phyloP scores from a whole-genome alignment of 2,113 vertebrate genomes.

The Pseudopodoces humilis region DNA sequence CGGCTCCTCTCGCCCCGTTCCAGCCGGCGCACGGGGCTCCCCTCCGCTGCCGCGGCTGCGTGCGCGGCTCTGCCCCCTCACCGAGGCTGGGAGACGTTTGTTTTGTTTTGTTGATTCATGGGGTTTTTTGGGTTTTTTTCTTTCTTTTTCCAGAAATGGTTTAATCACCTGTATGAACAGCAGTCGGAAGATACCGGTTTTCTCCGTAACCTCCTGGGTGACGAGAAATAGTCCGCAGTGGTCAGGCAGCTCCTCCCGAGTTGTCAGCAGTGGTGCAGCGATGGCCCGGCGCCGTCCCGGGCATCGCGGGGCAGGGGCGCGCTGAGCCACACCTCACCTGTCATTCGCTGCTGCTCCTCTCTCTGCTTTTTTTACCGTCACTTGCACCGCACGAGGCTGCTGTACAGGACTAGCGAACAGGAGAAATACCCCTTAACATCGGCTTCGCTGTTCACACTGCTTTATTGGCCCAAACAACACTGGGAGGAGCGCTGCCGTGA shows the following conservation, averaged over 20 bases:
- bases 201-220: not conserved
- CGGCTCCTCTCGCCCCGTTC: not conserved
- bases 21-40: not conserved
- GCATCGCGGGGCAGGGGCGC: too few relatives aligned
- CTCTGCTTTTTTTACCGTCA: not conserved
- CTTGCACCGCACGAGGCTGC: fast-evolving
- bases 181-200: not conserved
- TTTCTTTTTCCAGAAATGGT: not conserved
- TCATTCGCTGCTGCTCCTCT: not conserved
- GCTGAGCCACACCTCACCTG: not conserved
- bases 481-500: not conserved
- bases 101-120: not conserved
- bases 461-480: not conserved
- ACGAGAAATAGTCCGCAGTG: too few relatives aligned
- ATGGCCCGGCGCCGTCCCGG: fast-evolving
- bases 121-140: fast-evolving
- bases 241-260: fast-evolving
- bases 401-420: fast-evolving
- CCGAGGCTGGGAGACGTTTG: not conserved
- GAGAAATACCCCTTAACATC: not conserved
- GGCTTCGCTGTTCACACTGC: fast-evolving
- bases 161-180: not conserved
- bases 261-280: fast-evolving
- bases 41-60: not conserved
- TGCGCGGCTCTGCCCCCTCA: not conserved